Evolutionary conservation across 2,888 invertebrate genomes (phyloP).

Genomic region (Mycalesis mineus): DNA sequence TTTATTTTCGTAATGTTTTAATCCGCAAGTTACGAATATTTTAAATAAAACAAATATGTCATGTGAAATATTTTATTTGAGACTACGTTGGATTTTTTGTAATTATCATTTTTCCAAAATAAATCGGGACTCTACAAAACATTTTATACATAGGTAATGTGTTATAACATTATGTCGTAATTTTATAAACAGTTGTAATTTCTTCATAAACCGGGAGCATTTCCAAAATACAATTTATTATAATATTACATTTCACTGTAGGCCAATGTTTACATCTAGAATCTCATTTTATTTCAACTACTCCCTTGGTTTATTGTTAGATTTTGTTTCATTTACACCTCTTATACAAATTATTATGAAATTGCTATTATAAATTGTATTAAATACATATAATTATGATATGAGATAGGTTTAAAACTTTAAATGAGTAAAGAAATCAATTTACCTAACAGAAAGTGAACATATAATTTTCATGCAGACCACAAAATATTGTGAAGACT

Average conservation of each 20-base stretch:
- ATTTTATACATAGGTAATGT: neutral
- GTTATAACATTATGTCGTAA: neutral
- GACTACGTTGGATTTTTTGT: constrained; percentile 48
- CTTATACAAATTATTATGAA: neutral
- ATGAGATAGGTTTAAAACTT: neutral
- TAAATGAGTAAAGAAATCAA: neutral
- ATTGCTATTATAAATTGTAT: neutral
- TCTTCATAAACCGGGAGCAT: neutral
- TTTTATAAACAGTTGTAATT: constrained; percentile 10
- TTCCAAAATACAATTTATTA: no score
- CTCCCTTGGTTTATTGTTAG: neutral
- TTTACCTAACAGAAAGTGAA: no score
- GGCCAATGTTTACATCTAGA: neutral
- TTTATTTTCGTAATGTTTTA: no score
- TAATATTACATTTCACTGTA: neutral
- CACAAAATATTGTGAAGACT: no score
- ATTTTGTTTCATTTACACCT: constrained; percentile 4
- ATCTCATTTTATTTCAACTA: neutral
- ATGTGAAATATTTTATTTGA: constrained; percentile 69
- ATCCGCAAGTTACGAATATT: neutral
- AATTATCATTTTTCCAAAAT: constrained; percentile 41
- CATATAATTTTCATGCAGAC: neutral
- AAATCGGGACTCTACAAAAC: constrained; percentile 29
- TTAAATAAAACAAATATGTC: constrained; percentile 46
- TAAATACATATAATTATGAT: neutral